Evolutionary conservation across 2,888 invertebrate species (phyloP).

Genomic region (Agrotis puta): DNA sequence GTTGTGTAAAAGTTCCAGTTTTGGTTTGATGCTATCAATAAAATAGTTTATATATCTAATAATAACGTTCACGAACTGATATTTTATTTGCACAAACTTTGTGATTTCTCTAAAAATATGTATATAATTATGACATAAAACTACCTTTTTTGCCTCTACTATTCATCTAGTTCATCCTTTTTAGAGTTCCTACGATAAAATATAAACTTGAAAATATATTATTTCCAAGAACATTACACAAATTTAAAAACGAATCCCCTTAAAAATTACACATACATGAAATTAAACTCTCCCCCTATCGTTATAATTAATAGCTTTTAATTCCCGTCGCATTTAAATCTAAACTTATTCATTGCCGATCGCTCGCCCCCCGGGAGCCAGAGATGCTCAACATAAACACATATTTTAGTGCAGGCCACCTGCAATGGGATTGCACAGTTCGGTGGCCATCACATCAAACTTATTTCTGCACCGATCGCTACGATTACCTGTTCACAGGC

Average conservation of each 20-base stretch:
- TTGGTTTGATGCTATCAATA: constrained; percentile 77
- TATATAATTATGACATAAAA: constrained; percentile 20
- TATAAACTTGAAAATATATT: too few species aligned
- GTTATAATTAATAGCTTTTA: constrained; percentile 41
- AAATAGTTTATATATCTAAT: constrained; percentile 66
- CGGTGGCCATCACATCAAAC: constrained; percentile 78
- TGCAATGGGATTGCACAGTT: constrained; percentile 69
- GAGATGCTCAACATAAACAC: constrained; percentile 31
- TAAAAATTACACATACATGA: background rate
- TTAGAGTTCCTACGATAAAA: too few species aligned
- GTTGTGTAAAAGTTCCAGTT: constrained; percentile 80
- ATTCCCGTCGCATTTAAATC: constrained; percentile 41
- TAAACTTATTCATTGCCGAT: constrained; percentile 45
- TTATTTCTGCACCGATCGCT: constrained; percentile 82
- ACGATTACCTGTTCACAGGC: constrained; percentile 80
- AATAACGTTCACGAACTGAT: constrained; percentile 62
- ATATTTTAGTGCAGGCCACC: constrained; percentile 49
- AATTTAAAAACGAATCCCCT: background rate
- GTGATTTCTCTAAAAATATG: constrained; percentile 24
- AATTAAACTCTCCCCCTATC: constrained; percentile 7
- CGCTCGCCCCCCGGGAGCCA: constrained; percentile 17
- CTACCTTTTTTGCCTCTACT: background rate
- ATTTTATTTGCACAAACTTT: constrained; percentile 44
- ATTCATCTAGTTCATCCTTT: too few species aligned
- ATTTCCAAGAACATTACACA: background rate